A percentile compares a stretch with the other conserved stretches of the same genome.
Evolutionary conservation across 2,888 invertebrate genomes (phyloP).

Genomic region (Cloeon dipterum): DNA sequence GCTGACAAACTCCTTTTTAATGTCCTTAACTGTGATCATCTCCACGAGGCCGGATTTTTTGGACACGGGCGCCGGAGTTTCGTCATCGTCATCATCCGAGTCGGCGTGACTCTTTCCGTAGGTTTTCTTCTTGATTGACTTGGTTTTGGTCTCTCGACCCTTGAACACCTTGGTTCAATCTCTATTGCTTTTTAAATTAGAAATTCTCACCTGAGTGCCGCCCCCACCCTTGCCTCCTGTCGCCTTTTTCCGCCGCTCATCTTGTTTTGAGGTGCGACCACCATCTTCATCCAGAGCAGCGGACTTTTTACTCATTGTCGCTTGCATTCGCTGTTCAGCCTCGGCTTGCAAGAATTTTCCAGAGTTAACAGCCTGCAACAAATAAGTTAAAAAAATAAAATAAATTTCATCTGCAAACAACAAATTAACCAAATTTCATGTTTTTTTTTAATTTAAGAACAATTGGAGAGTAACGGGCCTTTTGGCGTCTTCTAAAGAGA

Average conservation of each 20-base stretch:
- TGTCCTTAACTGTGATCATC: neutral
- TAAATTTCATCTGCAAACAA: neutral
- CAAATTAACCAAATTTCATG: too few species aligned
- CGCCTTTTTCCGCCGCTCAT: slow-evolving; percentile 75
- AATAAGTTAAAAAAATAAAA: neutral
- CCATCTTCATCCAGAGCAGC: slow-evolving; percentile 20
- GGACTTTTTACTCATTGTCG: slow-evolving; percentile 8
- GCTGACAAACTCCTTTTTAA: slow-evolving; percentile 1
- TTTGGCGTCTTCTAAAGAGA: too few species aligned
- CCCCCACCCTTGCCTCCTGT: slow-evolving; percentile 73
- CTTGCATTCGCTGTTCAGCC: slow-evolving; percentile 33
- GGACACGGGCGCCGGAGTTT: slow-evolving; percentile 9
- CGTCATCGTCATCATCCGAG: slow-evolving; percentile 45
- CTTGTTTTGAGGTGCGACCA: slow-evolving; percentile 46
- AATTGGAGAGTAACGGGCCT: too few species aligned
- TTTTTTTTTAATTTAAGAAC: too few species aligned
- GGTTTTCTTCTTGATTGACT: slow-evolving; percentile 64
- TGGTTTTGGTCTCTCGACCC: slow-evolving; percentile 87
- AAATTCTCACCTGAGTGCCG: slow-evolving; percentile 43
- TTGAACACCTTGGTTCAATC: slow-evolving; percentile 7
- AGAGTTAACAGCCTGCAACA: slow-evolving; percentile 30
- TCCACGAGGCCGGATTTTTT: slow-evolving; percentile 2
- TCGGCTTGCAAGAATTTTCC: slow-evolving; percentile 45
- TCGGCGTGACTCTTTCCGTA: slow-evolving; percentile 27
- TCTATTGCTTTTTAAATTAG: neutral